Base-by-base conservation (phyloP, 2,797 vertebrate genomes). In the Merluccius polli region DNA sequence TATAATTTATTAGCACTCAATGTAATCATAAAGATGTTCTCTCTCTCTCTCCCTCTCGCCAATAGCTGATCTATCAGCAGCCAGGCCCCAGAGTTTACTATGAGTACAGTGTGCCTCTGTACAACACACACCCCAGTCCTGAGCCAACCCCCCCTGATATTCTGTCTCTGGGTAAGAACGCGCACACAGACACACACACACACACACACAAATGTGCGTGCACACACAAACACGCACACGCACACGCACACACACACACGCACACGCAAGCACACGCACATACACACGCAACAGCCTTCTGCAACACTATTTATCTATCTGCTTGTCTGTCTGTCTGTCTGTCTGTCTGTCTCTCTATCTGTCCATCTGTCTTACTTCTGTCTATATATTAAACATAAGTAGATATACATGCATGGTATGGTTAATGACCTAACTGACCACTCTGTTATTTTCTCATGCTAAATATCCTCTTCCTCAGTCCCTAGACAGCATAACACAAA, bases 61-160 rank as follows among this genome's bases (percentile, higher is more conserved):
- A 38, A 70, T 81, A 94, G 94, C 59, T 94, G 70, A 94, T 94
- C 82, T 94, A 94, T 80, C 92, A 94, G 79, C 93, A 93, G 74
- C 92, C 93, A 59, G 85, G 85, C 73, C 89, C 91, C 29, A 86
- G 82, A 73, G 75, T 94, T 31, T 76, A 84, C 80, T 94, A 92
- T 84, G 92, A 94, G 79, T 94, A 93, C 78, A 88, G 82, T 27
- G 38, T 90, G 31, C 91, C 89, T 71, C 82, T 84, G 75, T 74
- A 83, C 30, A 85, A 84, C 36, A 77, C 74, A 73, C 73, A 75
- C 24, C 77, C 82, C 24, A 79, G 74, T 65, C 73, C 83, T 78
- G 78, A 90, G 52, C 82, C 87, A 15, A 76, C 76, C 70, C 80
- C 74, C 18, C 82, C 89, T 72, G 76, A 84, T 67, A 75, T 82